These are phyloP conservation scores for Ameiurus melas DNA, from an alignment of 2,113 vertebrate species.

Conservation along the genomic window DNA sequence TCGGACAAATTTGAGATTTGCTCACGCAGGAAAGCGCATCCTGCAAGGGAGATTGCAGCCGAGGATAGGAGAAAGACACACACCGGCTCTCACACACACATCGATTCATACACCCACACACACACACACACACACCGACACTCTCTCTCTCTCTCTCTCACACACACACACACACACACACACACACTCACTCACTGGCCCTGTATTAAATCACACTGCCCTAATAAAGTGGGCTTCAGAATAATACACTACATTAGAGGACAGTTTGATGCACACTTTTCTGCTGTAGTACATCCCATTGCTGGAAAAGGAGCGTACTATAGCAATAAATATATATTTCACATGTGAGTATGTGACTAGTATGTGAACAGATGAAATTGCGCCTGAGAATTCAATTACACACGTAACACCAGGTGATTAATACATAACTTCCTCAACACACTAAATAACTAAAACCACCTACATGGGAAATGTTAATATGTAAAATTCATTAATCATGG, in stretches of 20 bases:
- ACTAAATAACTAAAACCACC: background rate
- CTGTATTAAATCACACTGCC: background rate
- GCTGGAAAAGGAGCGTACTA: background rate
- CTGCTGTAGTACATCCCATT: background rate
- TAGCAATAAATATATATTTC: background rate
- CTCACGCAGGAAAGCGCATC: background rate
- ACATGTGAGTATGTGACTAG: background rate
- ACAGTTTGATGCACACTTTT: background rate
- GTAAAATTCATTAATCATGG: background rate
- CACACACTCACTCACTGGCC: background rate
- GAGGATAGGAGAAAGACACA: background rate
- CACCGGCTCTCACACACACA: background rate
- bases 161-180: background rate
- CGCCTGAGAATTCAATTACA: background rate
- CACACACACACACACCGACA: background rate
- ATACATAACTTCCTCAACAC: no score
- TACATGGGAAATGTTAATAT: background rate
- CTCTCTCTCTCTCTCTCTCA: background rate
- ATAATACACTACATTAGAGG: background rate
- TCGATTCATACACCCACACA: background rate
- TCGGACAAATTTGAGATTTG: background rate
- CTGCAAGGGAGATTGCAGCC: background rate
- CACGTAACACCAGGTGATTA: background rate
- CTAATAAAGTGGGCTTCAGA: slow-evolving; percentile 7
- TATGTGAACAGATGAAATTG: background rate